Evolutionary conservation across 2,113 vertebrate genomes (phyloP).

Genomic region (Austrofundulus limnaeus): DNA sequence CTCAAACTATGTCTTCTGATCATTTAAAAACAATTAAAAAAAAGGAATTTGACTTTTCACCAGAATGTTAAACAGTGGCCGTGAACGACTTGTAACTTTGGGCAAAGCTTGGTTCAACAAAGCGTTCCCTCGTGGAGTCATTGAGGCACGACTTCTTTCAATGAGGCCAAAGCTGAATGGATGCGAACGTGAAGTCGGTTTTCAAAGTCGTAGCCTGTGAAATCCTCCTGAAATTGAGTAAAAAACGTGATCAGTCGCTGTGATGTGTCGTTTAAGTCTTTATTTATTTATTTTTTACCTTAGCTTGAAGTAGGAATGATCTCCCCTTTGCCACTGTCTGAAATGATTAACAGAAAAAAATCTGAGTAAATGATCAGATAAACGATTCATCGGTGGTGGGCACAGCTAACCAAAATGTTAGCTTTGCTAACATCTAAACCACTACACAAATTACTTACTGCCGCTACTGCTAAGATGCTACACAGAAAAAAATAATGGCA

Average conservation of each 20-base stretch:
- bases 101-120: constrained; percentile 24
- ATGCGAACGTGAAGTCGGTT: constrained; percentile 97
- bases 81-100: constrained; percentile 27
- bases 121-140: constrained; percentile 72
- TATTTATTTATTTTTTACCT: constrained; percentile 80
- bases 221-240: constrained; percentile 85
- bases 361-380: not conserved
- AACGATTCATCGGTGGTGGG: too few relatives aligned
- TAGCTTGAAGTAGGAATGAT: constrained; percentile 94
- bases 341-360: constrained; percentile 31
- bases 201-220: constrained; percentile 95
- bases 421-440: too few relatives aligned
- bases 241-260: not conserved
- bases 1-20: constrained; percentile 28
- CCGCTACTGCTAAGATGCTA: too few relatives aligned
- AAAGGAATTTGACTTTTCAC: constrained; percentile 33
- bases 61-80: constrained; percentile 24
- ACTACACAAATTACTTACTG: too few relatives aligned
- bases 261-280: not conserved
- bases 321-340: constrained; percentile 92
- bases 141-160: constrained; percentile 93
- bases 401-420: too few relatives aligned
- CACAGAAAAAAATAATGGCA: too few relatives aligned
- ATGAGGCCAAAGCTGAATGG: constrained; percentile 92
- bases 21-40: constrained; percentile 4